Evolutionary conservation across 2,888 invertebrate species (phyloP).

Genomic region (Lasioglossum pauxillum): DNA sequence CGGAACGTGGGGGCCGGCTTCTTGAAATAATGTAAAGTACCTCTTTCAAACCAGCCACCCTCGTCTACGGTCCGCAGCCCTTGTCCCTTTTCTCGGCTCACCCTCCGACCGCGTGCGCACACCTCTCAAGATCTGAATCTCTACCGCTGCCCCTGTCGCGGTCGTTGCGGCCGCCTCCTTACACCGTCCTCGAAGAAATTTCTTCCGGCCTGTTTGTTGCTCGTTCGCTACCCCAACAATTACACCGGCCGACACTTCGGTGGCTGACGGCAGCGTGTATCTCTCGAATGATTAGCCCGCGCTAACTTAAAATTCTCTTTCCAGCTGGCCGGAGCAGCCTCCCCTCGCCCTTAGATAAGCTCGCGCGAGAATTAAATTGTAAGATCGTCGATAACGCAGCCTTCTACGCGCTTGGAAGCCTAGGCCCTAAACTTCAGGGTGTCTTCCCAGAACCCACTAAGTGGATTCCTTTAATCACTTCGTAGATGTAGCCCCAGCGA

Average conservation of each 20-base stretch:
- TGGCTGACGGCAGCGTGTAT: conserved; percentile 50
- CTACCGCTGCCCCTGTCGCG: conserved; percentile 36
- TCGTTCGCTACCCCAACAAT: conserved; percentile 53
- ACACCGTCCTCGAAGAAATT: conserved; percentile 39
- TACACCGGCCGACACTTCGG: conserved; percentile 52
- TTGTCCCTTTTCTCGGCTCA: conserved; percentile 40
- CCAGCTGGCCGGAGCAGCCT: background rate
- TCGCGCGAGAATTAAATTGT: conserved; percentile 51
- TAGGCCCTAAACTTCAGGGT: background rate
- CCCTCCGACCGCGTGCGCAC: conserved; percentile 41
- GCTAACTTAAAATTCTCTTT: conserved; percentile 9
- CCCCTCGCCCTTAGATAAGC: conserved; percentile 34
- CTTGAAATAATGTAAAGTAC: conserved; percentile 76
- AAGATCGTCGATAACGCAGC: conserved; percentile 34
- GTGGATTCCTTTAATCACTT: conserved; percentile 8
- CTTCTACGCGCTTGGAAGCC: background rate
- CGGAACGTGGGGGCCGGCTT: conserved; percentile 57
- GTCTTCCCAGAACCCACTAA: background rate
- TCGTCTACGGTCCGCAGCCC: conserved; percentile 55
- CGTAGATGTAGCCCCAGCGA: background rate
- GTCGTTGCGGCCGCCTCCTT: conserved; percentile 40
- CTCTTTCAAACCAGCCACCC: conserved; percentile 67
- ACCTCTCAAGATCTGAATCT: conserved; percentile 66
- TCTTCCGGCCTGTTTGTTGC: conserved; percentile 65
- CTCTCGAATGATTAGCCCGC: conserved; percentile 58